phyloP scores from a whole-genome alignment of 2,113 vertebrate genomes.

The Notechis scutatus region DNA sequence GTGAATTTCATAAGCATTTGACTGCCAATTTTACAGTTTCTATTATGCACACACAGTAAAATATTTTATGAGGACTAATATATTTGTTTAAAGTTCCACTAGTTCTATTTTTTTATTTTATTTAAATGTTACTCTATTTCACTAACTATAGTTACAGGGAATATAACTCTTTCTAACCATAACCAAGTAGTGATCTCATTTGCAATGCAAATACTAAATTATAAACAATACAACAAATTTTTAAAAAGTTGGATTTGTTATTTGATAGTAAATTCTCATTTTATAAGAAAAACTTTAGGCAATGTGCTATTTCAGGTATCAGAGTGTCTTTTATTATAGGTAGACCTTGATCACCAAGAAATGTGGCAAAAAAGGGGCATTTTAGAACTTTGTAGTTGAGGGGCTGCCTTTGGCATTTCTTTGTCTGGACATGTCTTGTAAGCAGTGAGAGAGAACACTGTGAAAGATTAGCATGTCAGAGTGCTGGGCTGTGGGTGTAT shows the following conservation, averaged over 20 bases:
- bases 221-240: neutral
- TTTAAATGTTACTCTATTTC: neutral
- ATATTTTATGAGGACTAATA: constrained; percentile 25
- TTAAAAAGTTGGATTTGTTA: constrained; percentile 5
- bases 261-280: neutral
- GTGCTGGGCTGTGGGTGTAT: neutral
- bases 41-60: constrained; percentile 19
- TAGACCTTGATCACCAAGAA: neutral
- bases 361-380: neutral
- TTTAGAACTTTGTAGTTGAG: neutral
- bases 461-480: neutral
- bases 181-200: neutral
- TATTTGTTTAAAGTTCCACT: constrained; percentile 2
- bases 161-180: neutral
- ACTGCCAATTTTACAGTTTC: neutral
- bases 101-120: neutral
- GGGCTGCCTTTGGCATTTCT: neutral
- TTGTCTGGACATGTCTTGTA: neutral
- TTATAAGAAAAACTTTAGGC: neutral
- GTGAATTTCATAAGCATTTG: constrained; percentile 7
- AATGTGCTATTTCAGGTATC: neutral
- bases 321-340: neutral
- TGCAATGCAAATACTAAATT: neutral
- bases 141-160: neutral
- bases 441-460: neutral